Evolutionary conservation across 2,797 vertebrate genomes (phyloP), one percentile per base, ranked within the genome.

Genomic region (Neosilurus mollespiculum): DNA sequence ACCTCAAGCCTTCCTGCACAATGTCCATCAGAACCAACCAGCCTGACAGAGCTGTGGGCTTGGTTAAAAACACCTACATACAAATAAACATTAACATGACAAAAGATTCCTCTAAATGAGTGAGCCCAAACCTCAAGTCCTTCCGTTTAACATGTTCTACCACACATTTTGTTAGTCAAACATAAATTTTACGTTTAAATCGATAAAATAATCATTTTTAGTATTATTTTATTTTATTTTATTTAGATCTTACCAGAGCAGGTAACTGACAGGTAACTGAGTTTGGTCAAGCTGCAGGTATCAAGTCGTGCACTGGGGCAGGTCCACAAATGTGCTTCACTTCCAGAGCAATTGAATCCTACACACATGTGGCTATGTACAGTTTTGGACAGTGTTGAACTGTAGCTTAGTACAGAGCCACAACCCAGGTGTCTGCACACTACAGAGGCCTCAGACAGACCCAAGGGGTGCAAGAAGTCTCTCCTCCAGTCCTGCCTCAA

Each of bases 361-460:
- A 67, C 86, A 83, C 86, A 86, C 85, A 82, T 65, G 78, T 84
- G 72, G 66, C 61, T 82, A 24, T 69, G 77, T 81, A 72, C 77
- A 54, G 76, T 54, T 66, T 81, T 83, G 53, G 64, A 69, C 49
- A 76, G 16, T 70, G 54, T 61, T 53, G 76, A 70, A 69, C 58
- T 71, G 56, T 67, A 80, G 77, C 8, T 84, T 59, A 65, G 14
- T 26, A 84, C 67, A 73, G 67, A 77, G 81, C 92, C 89, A 8
- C 93, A 94, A 78, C 80, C 71, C 0, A 93, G 89, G 54, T 94
- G 93, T 88, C 89, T 90, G 72, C 92, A 93, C 64, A 93, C 88
- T 84, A 93, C 93, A 54, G 89, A 80, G 34, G 90, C 90, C 3
- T 91, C 90, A 11, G 62, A 15, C 1, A 49, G 61, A 88, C 82